These are phyloP conservation scores for Luperina nickerlii DNA, from an alignment of 2,888 invertebrate genomes.

Conservation along the genomic window DNA sequence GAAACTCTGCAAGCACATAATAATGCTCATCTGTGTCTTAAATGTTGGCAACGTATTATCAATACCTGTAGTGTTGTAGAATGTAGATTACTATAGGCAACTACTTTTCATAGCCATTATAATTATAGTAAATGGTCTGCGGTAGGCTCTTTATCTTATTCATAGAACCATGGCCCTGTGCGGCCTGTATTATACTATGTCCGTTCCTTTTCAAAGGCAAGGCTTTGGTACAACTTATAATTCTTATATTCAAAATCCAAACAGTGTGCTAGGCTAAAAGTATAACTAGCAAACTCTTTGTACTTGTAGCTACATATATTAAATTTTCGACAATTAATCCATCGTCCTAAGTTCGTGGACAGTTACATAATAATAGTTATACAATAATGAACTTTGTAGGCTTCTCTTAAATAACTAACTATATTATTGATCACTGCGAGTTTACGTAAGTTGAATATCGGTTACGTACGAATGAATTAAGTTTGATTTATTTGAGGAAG, in stretches of 20 bases:
- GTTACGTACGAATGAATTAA: constrained; percentile 35
- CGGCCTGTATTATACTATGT: too few relatives aligned
- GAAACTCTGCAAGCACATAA: neutral
- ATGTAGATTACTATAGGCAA: neutral
- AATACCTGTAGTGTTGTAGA: neutral
- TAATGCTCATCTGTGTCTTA: neutral
- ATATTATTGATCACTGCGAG: neutral
- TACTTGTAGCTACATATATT: too few relatives aligned
- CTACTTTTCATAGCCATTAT: too few relatives aligned
- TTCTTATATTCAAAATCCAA: neutral
- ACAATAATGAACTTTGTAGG: neutral
- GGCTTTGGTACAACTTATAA: neutral
- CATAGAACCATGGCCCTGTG: neutral
- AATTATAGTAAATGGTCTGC: too few relatives aligned
- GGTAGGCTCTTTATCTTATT: neutral
- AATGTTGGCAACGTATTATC: neutral
- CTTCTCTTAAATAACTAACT: constrained; percentile 3
- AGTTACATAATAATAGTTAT: neutral
- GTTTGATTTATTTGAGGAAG: constrained; percentile 28
- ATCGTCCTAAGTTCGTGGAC: neutral
- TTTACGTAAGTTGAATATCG: constrained; percentile 32
- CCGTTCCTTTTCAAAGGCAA: neutral
- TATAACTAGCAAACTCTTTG: too few relatives aligned
- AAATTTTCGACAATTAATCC: neutral
- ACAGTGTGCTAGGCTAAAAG: neutral